These are phyloP conservation scores for Alentia gelatinosa DNA, from an alignment of 2,888 invertebrate species.

Conservation along the genomic window DNA sequence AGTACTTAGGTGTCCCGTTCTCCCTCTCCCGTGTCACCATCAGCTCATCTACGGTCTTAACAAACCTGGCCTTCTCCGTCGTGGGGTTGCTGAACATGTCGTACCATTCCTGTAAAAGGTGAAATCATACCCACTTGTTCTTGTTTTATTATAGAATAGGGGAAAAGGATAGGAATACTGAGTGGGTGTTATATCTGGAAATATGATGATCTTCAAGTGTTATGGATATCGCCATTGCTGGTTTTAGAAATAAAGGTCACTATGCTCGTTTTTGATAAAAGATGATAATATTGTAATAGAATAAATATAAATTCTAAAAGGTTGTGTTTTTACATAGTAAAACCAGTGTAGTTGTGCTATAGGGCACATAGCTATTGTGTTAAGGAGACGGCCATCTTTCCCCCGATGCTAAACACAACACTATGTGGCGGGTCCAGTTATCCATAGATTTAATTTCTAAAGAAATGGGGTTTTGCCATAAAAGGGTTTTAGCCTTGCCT, in stretches of 20 bases:
- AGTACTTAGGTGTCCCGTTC: neutral
- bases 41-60: neutral
- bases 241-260: neutral
- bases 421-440: no score
- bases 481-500: neutral
- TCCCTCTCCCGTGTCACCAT: neutral
- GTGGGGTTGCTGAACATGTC: neutral
- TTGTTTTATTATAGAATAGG: neutral
- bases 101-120: conserved; percentile 31
- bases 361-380: neutral
- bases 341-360: neutral
- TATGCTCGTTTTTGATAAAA: neutral
- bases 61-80: conserved; percentile 23
- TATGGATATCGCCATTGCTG: neutral
- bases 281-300: no score
- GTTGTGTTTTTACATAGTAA: neutral
- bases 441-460: neutral
- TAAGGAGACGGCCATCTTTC: no score
- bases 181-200: neutral
- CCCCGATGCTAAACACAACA: no score
- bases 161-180: no score
- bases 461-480: neutral
- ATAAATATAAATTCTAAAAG: neutral
- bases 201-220: neutral
- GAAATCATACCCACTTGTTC: neutral